A percentile compares a stretch with the other conserved stretches of the same genome.
phyloP scores from a whole-genome alignment of 2,888 invertebrate genomes.

The Muschampia plurimacula region DNA sequence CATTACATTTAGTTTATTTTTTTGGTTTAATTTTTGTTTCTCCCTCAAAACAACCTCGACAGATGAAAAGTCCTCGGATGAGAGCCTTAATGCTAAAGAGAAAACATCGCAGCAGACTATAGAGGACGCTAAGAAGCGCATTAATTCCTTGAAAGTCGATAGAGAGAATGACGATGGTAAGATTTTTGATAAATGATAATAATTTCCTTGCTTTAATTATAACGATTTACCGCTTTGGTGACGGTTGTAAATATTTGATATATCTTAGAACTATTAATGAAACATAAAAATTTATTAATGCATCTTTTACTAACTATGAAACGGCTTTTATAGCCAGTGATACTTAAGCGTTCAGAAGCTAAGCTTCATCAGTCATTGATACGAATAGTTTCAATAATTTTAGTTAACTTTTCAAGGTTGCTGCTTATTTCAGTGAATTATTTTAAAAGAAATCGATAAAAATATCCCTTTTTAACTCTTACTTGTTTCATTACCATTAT shows the following conservation, averaged over 20 bases:
- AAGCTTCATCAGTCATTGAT: neutral
- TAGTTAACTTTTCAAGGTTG: neutral
- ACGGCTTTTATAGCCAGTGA: neutral
- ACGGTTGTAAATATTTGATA: neutral
- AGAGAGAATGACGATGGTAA: constrained; percentile 82
- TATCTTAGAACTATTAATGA: neutral
- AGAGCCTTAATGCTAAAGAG: constrained; percentile 63
- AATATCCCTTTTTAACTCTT: neutral
- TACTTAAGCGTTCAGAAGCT: neutral
- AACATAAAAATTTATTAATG: neutral
- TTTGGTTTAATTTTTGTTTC: constrained; percentile 47
- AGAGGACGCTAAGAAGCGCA: constrained; percentile 76
- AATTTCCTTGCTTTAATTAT: constrained; percentile 21
- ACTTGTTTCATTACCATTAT: neutral
- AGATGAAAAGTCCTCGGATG: constrained; percentile 68
- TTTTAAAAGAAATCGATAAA: neutral
- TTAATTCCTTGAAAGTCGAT: constrained; percentile 80
- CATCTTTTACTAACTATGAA: neutral
- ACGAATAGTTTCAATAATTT: neutral
- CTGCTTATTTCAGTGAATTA: neutral
- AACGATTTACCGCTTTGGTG: constrained; percentile 22
- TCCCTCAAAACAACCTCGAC: constrained; percentile 42
- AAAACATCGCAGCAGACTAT: constrained; percentile 73
- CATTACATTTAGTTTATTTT: constrained; percentile 41
- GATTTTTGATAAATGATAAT: constrained; percentile 45